Evolutionary conservation across 2,888 invertebrate species (phyloP), one percentile per base, ranked within the genome.

Genomic region (Hyposoter didymator): DNA sequence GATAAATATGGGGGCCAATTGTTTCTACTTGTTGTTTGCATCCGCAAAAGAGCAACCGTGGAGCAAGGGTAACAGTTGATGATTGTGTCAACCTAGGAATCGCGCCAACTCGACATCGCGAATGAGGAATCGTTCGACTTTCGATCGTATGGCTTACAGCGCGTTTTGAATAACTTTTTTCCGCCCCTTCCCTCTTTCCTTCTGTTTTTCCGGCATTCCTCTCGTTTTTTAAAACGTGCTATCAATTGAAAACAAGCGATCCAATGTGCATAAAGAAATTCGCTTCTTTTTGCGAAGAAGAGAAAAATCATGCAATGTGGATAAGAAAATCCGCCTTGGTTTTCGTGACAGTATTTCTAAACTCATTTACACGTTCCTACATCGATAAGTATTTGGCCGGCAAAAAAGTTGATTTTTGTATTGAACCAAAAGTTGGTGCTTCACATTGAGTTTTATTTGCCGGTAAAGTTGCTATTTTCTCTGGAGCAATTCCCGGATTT

Each of bases 1-100:
- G 0, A 95, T 97, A 78, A 97, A 97, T 91, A 96, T 97, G 70
- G 96, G 95, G 14, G 95, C 96, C 0, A 97, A 97, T 94, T 95
- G 96, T 55, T 96, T 97, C 92, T 98, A 97, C 92, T 94, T 98
- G 84, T 94, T 97, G 88, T 97, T 97, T 92, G 97, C 97, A 1
- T 97, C 97, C 88, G 97, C 97, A 0, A 96, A 96, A 59, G 97
- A 97, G 93, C 97, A 97, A 88, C 93, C 95, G 2, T 97, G 96
- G 96, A 95, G 95, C 14, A 93, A 94, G 86, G 90, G 91, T 32
- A 87, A 87, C 32, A 93, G 93, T 89, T 94, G 93, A 94, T 93
- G 91, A 92, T 92, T 87, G 85, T 88, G 84, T 87, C 88, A 78
- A 28, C 84, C 88, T 89, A 90, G 89, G 87, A 87, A 73, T 72